Percentiles rank a stretch among this genome's conserved stretches.
phyloP scores from a whole-genome alignment of 30 jellyfish, hydroid and myxozoan species.

The Rhopilema esculentum region DNA sequence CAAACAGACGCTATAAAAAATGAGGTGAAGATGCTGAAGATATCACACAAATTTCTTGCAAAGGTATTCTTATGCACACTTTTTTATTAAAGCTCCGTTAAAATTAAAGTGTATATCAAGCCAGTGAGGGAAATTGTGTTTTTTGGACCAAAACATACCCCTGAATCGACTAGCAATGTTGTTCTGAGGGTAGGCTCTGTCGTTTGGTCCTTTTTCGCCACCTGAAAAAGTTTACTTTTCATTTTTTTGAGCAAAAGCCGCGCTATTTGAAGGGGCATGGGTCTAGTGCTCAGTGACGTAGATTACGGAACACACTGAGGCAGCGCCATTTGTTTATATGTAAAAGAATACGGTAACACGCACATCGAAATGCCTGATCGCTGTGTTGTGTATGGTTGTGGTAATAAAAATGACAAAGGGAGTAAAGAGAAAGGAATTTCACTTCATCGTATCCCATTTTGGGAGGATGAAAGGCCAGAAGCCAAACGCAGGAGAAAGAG shows the following conservation, averaged over 20 bases:
- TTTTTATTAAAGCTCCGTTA: no score
- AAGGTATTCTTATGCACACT: no score
- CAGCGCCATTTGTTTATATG: neutral
- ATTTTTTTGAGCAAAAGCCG: neutral
- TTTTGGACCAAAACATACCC: neutral
- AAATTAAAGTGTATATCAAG: constrained; percentile 18
- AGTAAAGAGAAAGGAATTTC: neutral
- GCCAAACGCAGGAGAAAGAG: neutral
- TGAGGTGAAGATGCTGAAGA: no score
- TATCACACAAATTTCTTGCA: no score
- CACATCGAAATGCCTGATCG: neutral
- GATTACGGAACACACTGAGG: neutral
- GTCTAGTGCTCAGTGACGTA: neutral
- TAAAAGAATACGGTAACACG: neutral
- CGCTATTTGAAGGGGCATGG: neutral
- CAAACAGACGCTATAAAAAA: no score
- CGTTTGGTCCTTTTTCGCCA: neutral
- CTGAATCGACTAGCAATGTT: neutral
- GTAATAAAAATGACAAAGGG: neutral
- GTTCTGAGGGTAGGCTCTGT: neutral
- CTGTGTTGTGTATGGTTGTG: neutral
- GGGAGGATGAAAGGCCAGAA: neutral
- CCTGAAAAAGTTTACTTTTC: neutral
- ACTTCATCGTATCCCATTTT: neutral
- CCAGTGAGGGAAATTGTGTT: neutral